Conservation (phyloP, 2,113 vertebrate genomes). For the Cheilinus undulatus region DNA sequence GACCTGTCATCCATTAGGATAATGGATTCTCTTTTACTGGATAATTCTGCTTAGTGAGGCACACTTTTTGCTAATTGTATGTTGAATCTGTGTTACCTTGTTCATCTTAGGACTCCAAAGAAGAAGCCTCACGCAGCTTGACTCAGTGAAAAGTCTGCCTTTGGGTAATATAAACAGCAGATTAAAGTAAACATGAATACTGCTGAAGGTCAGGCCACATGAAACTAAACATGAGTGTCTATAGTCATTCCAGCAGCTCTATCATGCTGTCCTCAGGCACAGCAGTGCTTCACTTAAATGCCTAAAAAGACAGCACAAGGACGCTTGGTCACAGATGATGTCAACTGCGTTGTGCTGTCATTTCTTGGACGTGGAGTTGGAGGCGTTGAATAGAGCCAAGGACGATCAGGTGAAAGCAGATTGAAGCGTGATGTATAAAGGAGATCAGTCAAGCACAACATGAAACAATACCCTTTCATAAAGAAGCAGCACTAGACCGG, state of each 20-base stretch:
- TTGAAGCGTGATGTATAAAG: not conserved
- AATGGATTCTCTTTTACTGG: not conserved
- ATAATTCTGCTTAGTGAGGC: no score
- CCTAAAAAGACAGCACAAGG: not conserved
- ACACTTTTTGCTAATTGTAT: no score
- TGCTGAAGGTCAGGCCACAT: not conserved
- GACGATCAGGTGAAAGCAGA: not conserved
- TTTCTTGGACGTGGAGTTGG: not conserved
- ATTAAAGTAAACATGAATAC: not conserved
- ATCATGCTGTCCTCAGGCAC: not conserved
- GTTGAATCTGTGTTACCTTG: no score
- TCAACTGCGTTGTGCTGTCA: not conserved
- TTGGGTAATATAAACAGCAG: no score
- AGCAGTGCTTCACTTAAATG: not conserved
- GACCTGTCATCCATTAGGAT: slow-evolving; percentile 7
- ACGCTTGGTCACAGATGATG: not conserved
- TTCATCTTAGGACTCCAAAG: no score
- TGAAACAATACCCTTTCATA: not conserved
- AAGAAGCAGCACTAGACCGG: not conserved
- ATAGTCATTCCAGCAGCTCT: not conserved
- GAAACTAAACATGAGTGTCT: not conserved
- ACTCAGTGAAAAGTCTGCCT: no score
- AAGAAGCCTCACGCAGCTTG: no score
- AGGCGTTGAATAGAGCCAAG: not conserved
- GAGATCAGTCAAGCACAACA: not conserved